A percentile compares a stretch with the other conserved stretches of the same genome.
phyloP scores from a whole-genome alignment of 2,797 vertebrate species.

The Hipposideros larvatus region DNA sequence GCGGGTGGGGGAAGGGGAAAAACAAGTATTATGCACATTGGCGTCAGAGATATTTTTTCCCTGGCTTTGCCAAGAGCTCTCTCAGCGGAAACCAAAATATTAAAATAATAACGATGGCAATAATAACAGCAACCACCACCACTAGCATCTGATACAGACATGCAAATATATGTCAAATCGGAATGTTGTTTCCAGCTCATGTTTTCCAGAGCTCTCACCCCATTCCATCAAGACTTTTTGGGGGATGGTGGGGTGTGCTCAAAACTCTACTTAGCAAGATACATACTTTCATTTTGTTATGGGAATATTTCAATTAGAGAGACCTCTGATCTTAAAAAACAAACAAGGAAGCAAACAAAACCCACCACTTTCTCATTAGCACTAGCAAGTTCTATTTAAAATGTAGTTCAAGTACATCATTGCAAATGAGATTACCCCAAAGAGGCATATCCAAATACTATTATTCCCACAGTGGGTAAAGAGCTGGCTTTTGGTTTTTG shows the following conservation, averaged over 20 bases:
- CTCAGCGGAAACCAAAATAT: conserved; percentile 58
- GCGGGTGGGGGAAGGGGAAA: not conserved
- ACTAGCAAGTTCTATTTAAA: conserved; percentile 65
- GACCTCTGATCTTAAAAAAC: conserved; percentile 67
- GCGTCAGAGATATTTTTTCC: conserved; percentile 39
- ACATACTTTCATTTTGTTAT: conserved; percentile 74
- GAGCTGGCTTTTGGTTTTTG: conserved; percentile 68
- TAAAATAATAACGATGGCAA: conserved; percentile 61
- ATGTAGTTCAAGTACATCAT: conserved; percentile 85
- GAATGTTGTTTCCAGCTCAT: conserved; percentile 12
- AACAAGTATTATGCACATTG: conserved; percentile 26
- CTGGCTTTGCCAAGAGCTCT: conserved; percentile 27
- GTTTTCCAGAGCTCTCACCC: conserved; percentile 7
- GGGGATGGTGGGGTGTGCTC: not conserved
- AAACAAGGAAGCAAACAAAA: conserved; percentile 62
- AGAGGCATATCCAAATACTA: conserved; percentile 73
- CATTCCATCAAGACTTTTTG: not conserved
- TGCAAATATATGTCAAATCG: conserved; percentile 56
- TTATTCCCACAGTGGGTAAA: conserved; percentile 75
- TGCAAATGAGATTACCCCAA: conserved; percentile 85
- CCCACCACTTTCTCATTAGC: conserved; percentile 68
- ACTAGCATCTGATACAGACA: conserved; percentile 51
- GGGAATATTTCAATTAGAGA: conserved; percentile 61
- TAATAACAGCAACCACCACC: conserved; percentile 38
- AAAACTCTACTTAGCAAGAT: conserved; percentile 78